Evolutionary conservation across 1,140 invertebrate species (phyloP), one percentile per base, ranked within the genome.

Genomic region (Hirudo medicinalis): DNA sequence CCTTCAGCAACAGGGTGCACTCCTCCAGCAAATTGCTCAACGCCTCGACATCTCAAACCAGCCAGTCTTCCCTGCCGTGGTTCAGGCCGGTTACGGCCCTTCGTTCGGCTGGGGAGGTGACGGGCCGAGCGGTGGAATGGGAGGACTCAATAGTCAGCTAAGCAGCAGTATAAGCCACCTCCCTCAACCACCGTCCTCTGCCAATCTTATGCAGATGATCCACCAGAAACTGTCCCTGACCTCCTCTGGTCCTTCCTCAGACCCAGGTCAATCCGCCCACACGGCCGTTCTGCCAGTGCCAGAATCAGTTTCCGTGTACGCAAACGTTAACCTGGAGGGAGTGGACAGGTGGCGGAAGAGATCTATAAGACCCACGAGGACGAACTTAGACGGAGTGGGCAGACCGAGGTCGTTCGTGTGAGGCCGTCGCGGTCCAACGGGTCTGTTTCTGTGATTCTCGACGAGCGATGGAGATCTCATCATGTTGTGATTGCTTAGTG

Each of bases 341-440:
- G 57, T 63, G 1, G 57, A 63, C 20, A 63, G 57, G 57, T 63
- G 57, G 57, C 57, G 57, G 0, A 63, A 63, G 57, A 22, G 57
- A 25, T 63, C 57, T 6, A 63, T 63, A 11, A 63, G 57, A 63
- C 57, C 57, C 11, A 63, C 57, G 22, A 63, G 29, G 57, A 63
- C 43, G 13, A 49, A 49, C 15, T 9, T 49, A 11, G 43, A 49
- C 13, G 43, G 43, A 13, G 43, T 49, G 11, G 43, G 43, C 1
- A 49, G 43, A 17, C 43, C 43, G 15, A 49, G 43, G 43, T 49
- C 43, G 13, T 49, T 49, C 43, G 43, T 49, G 43, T 49, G 32
- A 36, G 32, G 6, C 32, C 2, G 32, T 36, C 32, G 6, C 32
- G 32, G 32, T 36, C 32, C 32, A 36, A 6, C 32, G 32, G 32